phyloP scores from a whole-genome alignment of 2,888 invertebrate genomes.

The Mythimna albipuncta region DNA sequence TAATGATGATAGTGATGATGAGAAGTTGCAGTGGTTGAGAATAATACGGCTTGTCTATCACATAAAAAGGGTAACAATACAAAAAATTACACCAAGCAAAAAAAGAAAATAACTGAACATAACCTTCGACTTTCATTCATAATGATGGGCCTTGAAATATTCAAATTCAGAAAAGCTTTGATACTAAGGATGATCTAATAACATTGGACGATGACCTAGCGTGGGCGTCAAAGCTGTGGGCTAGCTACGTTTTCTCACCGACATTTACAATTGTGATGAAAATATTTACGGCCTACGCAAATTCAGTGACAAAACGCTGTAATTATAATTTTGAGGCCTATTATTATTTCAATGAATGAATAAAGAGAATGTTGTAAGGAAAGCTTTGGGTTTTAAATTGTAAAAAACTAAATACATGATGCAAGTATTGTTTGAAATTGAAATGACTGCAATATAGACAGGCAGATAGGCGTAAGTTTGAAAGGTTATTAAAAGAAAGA shows the following conservation, averaged over 20 bases:
- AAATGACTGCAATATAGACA: too few relatives aligned
- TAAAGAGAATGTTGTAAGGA: not conserved
- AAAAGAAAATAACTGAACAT: not conserved
- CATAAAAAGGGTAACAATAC: not conserved
- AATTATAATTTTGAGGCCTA: not conserved
- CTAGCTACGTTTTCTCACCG: not conserved
- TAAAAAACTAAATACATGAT: not conserved
- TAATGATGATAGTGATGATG: too few relatives aligned
- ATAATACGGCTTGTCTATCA: not conserved
- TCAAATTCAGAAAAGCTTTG: not conserved
- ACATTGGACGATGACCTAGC: not conserved
- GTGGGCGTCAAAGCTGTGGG: not conserved
- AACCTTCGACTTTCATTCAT: not conserved
- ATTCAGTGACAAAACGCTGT: not conserved
- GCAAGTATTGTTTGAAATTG: too few relatives aligned
- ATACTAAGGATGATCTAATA: not conserved
- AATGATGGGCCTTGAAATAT: not conserved
- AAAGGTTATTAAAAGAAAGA: too few relatives aligned
- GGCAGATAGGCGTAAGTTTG: too few relatives aligned
- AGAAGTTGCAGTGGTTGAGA: not conserved
- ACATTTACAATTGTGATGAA: not conserved
- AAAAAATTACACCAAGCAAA: not conserved
- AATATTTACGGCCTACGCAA: conserved; percentile 1
- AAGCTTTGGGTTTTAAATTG: not conserved
- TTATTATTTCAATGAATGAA: not conserved